Evolutionary conservation across 2,113 vertebrate genomes (phyloP).

Genomic region (Pristiophorus japonicus): DNA sequence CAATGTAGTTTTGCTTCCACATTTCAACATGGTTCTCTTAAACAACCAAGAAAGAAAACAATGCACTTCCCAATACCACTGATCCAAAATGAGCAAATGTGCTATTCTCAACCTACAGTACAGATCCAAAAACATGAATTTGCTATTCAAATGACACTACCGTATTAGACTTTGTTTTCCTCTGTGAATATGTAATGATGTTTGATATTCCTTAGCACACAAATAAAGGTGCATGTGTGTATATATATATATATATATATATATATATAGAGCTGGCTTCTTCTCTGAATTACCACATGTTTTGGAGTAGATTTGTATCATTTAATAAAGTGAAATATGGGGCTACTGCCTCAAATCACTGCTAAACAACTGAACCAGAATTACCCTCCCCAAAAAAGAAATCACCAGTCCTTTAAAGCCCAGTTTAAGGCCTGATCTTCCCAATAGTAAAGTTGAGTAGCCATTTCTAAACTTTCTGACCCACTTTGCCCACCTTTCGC

Average conservation of each 20-base stretch:
- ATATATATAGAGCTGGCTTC: background rate
- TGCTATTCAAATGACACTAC: background rate
- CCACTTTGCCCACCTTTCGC: background rate
- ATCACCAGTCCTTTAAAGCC: background rate
- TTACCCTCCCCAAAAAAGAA: background rate
- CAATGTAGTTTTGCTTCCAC: slow-evolving; percentile 9
- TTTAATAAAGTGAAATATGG: background rate
- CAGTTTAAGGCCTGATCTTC: background rate
- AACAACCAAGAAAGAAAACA: background rate
- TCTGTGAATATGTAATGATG: background rate
- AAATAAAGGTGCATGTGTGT: background rate
- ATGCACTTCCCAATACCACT: background rate
- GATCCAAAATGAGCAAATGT: background rate
- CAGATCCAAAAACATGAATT: background rate
- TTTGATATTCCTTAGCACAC: background rate
- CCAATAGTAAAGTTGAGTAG: background rate
- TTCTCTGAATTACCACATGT: background rate
- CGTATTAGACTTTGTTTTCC: background rate
- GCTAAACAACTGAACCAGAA: background rate
- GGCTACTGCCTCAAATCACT: background rate
- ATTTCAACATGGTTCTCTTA: background rate
- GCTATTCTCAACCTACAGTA: background rate
- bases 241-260: background rate
- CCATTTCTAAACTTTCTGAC: background rate
- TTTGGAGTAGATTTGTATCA: background rate